Percentiles rank a stretch among this genome's conserved stretches.
Evolutionary conservation across 2,113 vertebrate genomes (phyloP).

Genomic region (Hemiprocne comata): DNA sequence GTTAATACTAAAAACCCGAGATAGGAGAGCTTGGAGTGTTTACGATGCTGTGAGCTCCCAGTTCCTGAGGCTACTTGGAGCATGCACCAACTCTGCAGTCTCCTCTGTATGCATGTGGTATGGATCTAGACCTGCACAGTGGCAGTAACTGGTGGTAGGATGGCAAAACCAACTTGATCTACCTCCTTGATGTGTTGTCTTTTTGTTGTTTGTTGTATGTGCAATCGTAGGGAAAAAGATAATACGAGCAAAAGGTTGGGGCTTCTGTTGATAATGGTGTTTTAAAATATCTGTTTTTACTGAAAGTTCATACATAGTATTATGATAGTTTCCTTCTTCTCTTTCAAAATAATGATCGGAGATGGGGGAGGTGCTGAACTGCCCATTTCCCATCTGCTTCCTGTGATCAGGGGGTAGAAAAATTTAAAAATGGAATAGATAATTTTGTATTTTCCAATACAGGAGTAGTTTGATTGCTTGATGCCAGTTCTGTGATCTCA

Average conservation of each 20-base stretch:
- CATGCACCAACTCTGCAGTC: too few species aligned
- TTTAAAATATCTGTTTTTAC: neutral
- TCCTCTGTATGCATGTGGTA: fast-evolving
- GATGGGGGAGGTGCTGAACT: neutral
- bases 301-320: neutral
- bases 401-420: neutral
- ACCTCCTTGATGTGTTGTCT: neutral
- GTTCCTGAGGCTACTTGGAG: neutral
- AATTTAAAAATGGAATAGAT: neutral
- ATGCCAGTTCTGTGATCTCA: neutral
- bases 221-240: neutral
- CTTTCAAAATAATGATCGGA: neutral
- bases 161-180: neutral
- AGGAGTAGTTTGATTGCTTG: neutral
- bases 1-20: neutral
- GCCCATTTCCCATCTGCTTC: neutral
- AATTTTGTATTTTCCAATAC: neutral
- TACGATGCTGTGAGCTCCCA: fast-evolving
- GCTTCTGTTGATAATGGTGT: neutral
- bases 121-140: neutral
- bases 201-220: neutral
- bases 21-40: neutral
- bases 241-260: neutral
- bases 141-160: neutral
- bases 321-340: neutral